These are phyloP conservation scores for Rotaria sp. DNA, from an alignment of 2,888 invertebrate species.

Conservation along the genomic window DNA sequence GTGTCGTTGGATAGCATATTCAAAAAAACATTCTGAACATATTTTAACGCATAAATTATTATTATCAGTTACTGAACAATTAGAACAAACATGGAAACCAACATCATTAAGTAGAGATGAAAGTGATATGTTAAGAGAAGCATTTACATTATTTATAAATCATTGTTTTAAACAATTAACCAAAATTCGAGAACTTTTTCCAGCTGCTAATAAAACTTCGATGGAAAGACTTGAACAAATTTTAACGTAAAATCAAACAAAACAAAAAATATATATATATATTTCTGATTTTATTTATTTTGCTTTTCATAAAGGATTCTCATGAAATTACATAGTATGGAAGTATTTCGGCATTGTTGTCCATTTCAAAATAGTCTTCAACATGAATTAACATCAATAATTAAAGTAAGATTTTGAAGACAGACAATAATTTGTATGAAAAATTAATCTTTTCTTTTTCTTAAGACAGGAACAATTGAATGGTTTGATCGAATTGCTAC, in stretches of 20 bases:
- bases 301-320: constrained; percentile 62
- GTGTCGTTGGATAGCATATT: constrained; percentile 68
- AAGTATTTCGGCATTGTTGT: constrained; percentile 82
- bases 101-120: constrained; percentile 72
- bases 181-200: constrained; percentile 75
- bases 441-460: not conserved
- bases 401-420: constrained; percentile 59
- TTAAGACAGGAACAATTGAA: not conserved
- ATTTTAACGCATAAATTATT: constrained; percentile 75
- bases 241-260: constrained; percentile 56
- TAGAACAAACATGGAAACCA: constrained; percentile 65
- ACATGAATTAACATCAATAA: constrained; percentile 73
- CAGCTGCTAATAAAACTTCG: constrained; percentile 64
- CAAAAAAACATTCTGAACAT: constrained; percentile 68
- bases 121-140: constrained; percentile 18
- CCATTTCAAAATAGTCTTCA: constrained; percentile 84
- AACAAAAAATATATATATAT: not conserved
- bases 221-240: constrained; percentile 62
- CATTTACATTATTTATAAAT: constrained; percentile 65
- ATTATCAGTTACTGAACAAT: constrained; percentile 66
- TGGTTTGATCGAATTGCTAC: constrained; percentile 26
- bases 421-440: too few species aligned
- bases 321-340: constrained; percentile 67
- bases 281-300: too few species aligned
- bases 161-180: constrained; percentile 73